A percentile compares a stretch with the other conserved stretches of the same genome.
Evolutionary conservation across 1,140 invertebrate species (phyloP).

Genomic region (Caerostris extrusa): DNA sequence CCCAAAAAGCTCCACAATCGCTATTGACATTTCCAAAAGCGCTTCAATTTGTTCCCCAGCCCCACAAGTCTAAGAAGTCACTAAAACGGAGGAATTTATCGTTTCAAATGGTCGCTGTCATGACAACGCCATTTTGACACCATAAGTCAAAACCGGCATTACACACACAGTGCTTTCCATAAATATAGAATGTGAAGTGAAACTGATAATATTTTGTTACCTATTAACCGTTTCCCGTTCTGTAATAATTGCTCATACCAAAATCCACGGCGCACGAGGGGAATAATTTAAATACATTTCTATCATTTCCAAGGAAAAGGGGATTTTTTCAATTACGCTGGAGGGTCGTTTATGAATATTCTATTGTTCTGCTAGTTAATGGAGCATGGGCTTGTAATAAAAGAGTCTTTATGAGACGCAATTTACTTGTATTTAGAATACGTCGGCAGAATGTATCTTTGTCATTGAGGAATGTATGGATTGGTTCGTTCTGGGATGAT

Average conservation of each 20-base stretch:
- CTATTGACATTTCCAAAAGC: too few species aligned
- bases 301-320: not conserved
- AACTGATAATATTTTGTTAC: constrained; percentile 67
- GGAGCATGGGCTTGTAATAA: constrained; percentile 26
- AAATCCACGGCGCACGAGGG: not conserved
- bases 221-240: constrained; percentile 49
- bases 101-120: constrained; percentile 15
- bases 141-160: constrained; percentile 22
- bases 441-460: not conserved
- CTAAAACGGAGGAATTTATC: constrained; percentile 38
- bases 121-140: constrained; percentile 14
- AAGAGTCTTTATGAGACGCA: not conserved
- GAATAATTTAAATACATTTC: constrained; percentile 39
- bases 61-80: not conserved
- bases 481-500: not conserved
- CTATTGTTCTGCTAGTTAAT: constrained; percentile 29
- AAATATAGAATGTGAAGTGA: constrained; percentile 53
- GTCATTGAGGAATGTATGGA: not conserved
- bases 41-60: constrained; percentile 26
- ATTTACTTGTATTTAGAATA: constrained; percentile 1
- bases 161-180: not conserved
- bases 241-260: constrained; percentile 40
- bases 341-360: constrained; percentile 27
- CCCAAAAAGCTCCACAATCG: too few species aligned
- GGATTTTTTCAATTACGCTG: not conserved